Percentiles rank a stretch among this genome's conserved stretches.
phyloP scores from a whole-genome alignment of 2,888 invertebrate species.

The Eremobia ochroleuca region DNA sequence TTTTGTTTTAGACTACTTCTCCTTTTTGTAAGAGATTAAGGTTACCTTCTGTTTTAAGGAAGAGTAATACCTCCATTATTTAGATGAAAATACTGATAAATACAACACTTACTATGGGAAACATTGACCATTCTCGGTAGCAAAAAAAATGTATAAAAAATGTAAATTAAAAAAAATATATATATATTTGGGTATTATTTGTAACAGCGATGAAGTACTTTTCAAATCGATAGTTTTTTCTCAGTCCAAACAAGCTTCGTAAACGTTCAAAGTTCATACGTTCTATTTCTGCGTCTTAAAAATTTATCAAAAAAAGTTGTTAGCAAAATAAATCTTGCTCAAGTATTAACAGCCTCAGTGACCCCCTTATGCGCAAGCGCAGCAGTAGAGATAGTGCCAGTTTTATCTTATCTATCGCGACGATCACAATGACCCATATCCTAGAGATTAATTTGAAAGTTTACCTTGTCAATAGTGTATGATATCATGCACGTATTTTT shows the following conservation, averaged over 20 bases:
- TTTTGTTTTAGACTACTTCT: not conserved
- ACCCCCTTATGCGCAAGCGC: slow-evolving; percentile 23
- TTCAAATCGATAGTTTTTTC: not conserved
- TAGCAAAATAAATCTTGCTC: not conserved
- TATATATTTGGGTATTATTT: not conserved
- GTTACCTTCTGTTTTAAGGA: too few relatives aligned
- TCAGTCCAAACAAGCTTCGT: not conserved
- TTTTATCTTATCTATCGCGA: slow-evolving; percentile 48
- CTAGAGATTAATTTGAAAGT: slow-evolving; percentile 43
- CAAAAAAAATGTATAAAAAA: not conserved
- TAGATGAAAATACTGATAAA: too few relatives aligned
- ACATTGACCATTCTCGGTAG: not conserved
- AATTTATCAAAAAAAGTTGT: not conserved
- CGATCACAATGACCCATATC: slow-evolving; percentile 54
- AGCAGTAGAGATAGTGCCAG: slow-evolving; percentile 18
- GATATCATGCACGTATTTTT: slow-evolving; percentile 31
- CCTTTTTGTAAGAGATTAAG: too few relatives aligned
- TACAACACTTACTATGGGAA: too few relatives aligned
- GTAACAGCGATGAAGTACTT: not conserved
- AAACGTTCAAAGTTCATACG: not conserved
- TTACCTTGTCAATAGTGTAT: slow-evolving; percentile 10
- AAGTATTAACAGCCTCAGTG: slow-evolving; percentile 2
- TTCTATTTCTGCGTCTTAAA: not conserved
- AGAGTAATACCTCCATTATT: too few relatives aligned
- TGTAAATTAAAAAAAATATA: too few relatives aligned